Evolutionary conservation across 1,140 invertebrate species (phyloP), one percentile per base, ranked within the genome.

Genomic region (Drosophila prosaltans): DNA sequence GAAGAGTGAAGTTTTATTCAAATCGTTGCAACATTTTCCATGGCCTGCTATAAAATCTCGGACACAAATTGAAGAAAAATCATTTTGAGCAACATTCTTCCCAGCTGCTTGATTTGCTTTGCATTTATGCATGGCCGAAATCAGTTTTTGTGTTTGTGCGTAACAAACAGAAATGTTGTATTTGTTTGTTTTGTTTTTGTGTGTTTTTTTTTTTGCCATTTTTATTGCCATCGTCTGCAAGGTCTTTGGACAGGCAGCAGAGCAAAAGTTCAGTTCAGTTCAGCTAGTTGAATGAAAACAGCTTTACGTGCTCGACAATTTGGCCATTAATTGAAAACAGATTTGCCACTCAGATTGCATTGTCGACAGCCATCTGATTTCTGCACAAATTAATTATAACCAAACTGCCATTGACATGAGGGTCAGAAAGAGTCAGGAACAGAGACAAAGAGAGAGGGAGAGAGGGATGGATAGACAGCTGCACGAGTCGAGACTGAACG

Each of bases 301-400:
- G 78, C 78, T 80, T 75, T 71, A 76, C 80, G 70, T 72, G 65
- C 80, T 78, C 73, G 77, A 89, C 83, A 88, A 89, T 88, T 88
- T 88, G 84, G 45, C 73, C 84, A 89, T 88, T 88, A 89, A 88
- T 89, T 88, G 83, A 88, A 89, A 89, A 89, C 77, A 88, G 84
- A 88, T 88, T 89, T 88, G 84, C 74, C 73, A 71, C 65, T 48
- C 80, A 88, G 84, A 88, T 88, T 88, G 83, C 80, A 88, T 89
- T 88, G 83, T 88, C 80, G 80, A 88, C 84, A 80, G 77, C 76
- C 84, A 89, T 78, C 80, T 82, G 83, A 88, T 89, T 89, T 80
- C 84, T 77, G 84, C 81, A 83, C 77, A 88, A 88, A 88, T 88
- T 88, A 88, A 88, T 88, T 89, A 88, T 88, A 72, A 78, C 45